phyloP scores from a whole-genome alignment of 2,888 invertebrate genomes.

The Tipula vernalis region DNA sequence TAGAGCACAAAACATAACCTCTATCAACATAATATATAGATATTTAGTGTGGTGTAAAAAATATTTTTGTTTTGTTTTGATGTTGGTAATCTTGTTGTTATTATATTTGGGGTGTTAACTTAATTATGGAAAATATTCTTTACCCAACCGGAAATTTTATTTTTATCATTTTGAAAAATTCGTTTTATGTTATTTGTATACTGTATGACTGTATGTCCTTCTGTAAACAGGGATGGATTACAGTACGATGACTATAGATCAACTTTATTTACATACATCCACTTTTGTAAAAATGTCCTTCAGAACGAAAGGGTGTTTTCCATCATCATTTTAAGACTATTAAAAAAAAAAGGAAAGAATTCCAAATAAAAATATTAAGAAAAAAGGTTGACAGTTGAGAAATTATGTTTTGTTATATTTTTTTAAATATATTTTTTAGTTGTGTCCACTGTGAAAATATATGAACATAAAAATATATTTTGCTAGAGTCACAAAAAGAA shows the following conservation, averaged over 20 bases:
- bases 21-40: neutral
- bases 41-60: neutral
- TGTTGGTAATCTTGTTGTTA: neutral
- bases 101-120: neutral
- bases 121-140: neutral
- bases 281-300: neutral
- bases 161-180: neutral
- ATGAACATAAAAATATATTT: neutral
- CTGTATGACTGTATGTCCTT: neutral
- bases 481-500: neutral
- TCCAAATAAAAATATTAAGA: neutral
- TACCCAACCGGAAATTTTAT: neutral
- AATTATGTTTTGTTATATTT: neutral
- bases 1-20: neutral
- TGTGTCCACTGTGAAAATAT: neutral
- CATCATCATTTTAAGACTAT: slow-evolving; percentile 4
- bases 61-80: neutral
- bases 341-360: neutral
- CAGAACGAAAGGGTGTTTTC: neutral
- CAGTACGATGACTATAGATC: neutral
- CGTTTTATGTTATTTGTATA: neutral
- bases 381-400: neutral
- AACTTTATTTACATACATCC: neutral
- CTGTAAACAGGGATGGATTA: neutral
- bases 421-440: neutral